Base-by-base conservation (phyloP, 1,140 invertebrate genomes). In the Zaprionus ghesquierei region DNA sequence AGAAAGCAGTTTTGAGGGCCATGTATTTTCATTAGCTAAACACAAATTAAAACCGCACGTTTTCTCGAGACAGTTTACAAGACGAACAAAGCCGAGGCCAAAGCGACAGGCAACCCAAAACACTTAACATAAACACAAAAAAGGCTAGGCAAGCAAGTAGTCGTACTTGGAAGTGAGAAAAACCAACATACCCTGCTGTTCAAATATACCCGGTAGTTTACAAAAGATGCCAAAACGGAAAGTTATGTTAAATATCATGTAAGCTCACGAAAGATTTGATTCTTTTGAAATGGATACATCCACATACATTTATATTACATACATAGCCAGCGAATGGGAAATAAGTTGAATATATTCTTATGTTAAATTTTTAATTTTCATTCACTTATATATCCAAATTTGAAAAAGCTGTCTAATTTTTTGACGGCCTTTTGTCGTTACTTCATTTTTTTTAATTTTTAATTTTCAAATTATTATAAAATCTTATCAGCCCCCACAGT, bases 41-140 rank as follows among this genome's bases (percentile, higher is more conserved):
- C 75, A 82, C 82, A 87, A 87, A 87, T 87, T 87, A 73, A 79
- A 66, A 59, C 53, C 41, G 71, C 82, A 86, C 82, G 82, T 75
- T 75, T 75, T 70, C 60, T 27, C 44, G n/a, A 38, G 13, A n/a
- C 31, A 68, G 41, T 44, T 71, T 56, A 49, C 18, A 75, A 59
- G 27, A 61, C 55, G 51, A 33, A 58, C 31, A 27, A 20, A 54
- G 29, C 31, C 49, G 74, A 27, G 22, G 35, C 13, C 8, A 50
- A 22, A 31, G 31, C 23, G 22, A 50, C 53, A 68, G 22, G 46
- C 22, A 71, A 53, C 25, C 58, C 84, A 68, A 69, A 87, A 77
- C 79, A 82, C 82, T 87, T 87, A 87, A 69, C 82, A 77, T 79
- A 68, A 73, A 73, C 72, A 82, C 38, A 76, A 87, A 87, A 81